Evolutionary conservation across 2,888 invertebrate genomes (phyloP).

Genomic region (Luperina testacea): DNA sequence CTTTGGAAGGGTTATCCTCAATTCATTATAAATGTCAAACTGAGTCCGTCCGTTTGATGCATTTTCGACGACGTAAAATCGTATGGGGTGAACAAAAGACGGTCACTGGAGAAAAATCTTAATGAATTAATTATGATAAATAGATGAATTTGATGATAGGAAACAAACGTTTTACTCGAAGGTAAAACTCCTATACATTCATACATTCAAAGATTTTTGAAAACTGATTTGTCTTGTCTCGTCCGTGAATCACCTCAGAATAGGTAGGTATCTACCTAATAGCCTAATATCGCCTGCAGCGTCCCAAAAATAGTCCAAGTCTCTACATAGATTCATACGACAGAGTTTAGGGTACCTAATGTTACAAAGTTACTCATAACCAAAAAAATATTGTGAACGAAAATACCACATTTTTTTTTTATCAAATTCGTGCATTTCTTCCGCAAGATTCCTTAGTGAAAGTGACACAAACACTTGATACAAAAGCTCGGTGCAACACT

Average conservation of each 20-base stretch:
- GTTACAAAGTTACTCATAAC: background rate
- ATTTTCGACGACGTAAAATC: background rate
- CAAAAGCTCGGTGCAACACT: background rate
- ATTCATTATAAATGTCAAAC: background rate
- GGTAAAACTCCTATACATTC: too few relatives aligned
- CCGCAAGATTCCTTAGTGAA: constrained; percentile 1
- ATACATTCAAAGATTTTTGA: background rate
- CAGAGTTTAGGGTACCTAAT: background rate
- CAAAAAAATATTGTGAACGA: background rate
- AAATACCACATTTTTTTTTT: background rate
- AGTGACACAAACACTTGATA: constrained; percentile 35
- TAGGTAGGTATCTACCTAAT: background rate
- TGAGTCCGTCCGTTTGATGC: background rate
- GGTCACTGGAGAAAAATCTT: background rate
- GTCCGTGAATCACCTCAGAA: background rate
- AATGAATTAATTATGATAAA: background rate
- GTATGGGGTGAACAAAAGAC: too few relatives aligned
- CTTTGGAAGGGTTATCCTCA: constrained; percentile 15
- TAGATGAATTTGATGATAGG: background rate
- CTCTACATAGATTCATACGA: background rate
- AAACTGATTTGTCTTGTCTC: background rate
- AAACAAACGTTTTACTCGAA: too few relatives aligned
- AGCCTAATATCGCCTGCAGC: background rate
- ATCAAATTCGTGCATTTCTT: background rate
- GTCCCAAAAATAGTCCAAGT: background rate